Evolutionary conservation across 2,797 vertebrate genomes (phyloP), one percentile per base, ranked within the genome.

Genomic region (Sciurus vulgaris): DNA sequence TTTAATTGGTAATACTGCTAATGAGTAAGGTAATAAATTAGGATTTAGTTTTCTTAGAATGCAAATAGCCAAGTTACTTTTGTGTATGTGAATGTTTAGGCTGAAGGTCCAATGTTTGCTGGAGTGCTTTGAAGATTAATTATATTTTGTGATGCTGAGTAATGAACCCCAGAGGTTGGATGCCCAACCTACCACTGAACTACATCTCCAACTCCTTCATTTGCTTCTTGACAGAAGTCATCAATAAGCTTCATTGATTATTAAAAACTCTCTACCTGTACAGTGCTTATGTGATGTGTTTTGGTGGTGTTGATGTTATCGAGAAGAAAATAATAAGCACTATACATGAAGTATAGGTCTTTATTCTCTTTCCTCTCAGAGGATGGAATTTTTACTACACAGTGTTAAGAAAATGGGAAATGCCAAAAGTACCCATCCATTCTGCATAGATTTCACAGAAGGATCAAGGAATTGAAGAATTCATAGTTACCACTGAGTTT

Each of bases 11-110:
- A 49, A 9, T 35, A 61, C 78, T 30, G 2, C 22, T 47, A 54
- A 54, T 59, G 67, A 51, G 1, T 38, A 24, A 24, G 12, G 9
- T n/a, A 67, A 49, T 13, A 78, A 30, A n/a, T 33, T 26, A 22
- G 22, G 7, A 7, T 63, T 86, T 61, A 26, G 7, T 44, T 30
- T 85, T 38, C 10, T 83, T 82, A 30, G 10, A 47, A 11, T 18
- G 33, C 0, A 73, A 38, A 2, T 38, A 83, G 7, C 1, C 0
- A 51, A 28, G 7, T 5, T 33, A 14, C 9, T 54, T 22, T 54
- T 73, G 1, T 73, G 41, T 20, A 18, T 8, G 0, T 18, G 11
- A 22, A 1, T 26, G 49, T n/a, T 67, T 33, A 77, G 3, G 14
- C 5, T 13, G 6, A 84, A 82, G 20, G 11, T 38, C 18, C 1